Percentiles rank a stretch among this genome's conserved stretches.
These are phyloP conservation scores for Lysiphlebus fabarum DNA, from an alignment of 1,140 invertebrate genomes.

Conservation along the genomic window DNA sequence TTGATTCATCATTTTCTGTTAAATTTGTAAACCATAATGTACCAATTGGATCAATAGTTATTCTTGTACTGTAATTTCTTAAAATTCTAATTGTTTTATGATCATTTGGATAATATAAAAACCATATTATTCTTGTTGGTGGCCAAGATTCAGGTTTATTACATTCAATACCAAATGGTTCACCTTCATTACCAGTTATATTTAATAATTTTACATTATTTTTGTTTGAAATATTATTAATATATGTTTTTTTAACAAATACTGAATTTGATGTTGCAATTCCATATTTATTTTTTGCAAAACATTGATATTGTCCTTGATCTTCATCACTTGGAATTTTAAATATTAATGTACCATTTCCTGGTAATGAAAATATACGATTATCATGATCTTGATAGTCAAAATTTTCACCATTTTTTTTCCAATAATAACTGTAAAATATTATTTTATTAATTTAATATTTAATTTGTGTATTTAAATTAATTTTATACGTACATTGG, in stretches of 20 bases:
- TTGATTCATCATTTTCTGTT: constrained; percentile 74
- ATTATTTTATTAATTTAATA: background rate
- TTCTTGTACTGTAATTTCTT: constrained; percentile 70
- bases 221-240: constrained; percentile 77
- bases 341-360: constrained; percentile 87
- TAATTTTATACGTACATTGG: constrained; percentile 67
- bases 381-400: constrained; percentile 88
- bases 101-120: constrained; percentile 75
- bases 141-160: constrained; percentile 92
- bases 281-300: constrained; percentile 92
- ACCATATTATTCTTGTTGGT: constrained; percentile 90
- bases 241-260: constrained; percentile 89
- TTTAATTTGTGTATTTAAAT: no score
- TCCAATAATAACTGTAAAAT: constrained; percentile 82
- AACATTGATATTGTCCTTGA: constrained; percentile 95
- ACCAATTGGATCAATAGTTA: constrained; percentile 91
- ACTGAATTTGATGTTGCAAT: constrained; percentile 91
- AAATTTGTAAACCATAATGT: constrained; percentile 93
- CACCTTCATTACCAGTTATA: constrained; percentile 78
- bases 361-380: constrained; percentile 88
- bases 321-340: constrained; percentile 86
- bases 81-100: constrained; percentile 76
- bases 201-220: constrained; percentile 64
- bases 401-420: constrained; percentile 92
- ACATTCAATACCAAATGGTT: constrained; percentile 82